These are phyloP conservation scores for Lysandra coridon DNA, from an alignment of 2,888 invertebrate species.

Conservation along the genomic window DNA sequence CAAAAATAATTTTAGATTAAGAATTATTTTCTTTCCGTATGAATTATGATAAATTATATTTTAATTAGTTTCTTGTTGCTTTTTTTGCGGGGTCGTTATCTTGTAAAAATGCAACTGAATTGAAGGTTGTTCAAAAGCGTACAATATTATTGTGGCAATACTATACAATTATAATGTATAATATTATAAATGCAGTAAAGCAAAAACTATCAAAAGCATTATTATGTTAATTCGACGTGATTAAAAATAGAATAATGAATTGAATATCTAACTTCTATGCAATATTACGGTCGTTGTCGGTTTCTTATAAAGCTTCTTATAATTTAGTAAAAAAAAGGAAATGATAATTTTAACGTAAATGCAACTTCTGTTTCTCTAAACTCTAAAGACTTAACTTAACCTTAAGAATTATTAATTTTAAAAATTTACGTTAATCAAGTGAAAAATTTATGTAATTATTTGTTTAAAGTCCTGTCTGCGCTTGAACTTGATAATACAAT, in stretches of 20 bases:
- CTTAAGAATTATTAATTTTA: too few species aligned
- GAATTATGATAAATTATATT: neutral
- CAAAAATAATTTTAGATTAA: too few species aligned
- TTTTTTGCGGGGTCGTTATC: neutral
- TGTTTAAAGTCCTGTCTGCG: neutral
- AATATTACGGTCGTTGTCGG: too few species aligned
- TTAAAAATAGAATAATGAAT: too few species aligned
- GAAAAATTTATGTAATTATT: neutral
- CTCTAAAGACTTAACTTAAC: too few species aligned
- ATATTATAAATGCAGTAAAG: neutral
- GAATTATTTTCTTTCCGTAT: too few species aligned
- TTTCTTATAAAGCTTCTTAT: too few species aligned
- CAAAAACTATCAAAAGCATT: neutral
- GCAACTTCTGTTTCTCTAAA: too few species aligned
- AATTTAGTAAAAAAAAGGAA: too few species aligned
- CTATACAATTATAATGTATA: neutral
- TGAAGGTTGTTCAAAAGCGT: neutral
- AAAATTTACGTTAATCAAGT: too few species aligned
- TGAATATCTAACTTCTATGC: too few species aligned
- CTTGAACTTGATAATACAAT: conserved; percentile 20
- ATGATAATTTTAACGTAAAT: too few species aligned
- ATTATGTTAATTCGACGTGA: neutral
- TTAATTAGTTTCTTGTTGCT: neutral
- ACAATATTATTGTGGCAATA: neutral
- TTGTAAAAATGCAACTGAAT: neutral